phyloP scores from a whole-genome alignment of 2,888 invertebrate species.

The Tenodera sinensis region DNA sequence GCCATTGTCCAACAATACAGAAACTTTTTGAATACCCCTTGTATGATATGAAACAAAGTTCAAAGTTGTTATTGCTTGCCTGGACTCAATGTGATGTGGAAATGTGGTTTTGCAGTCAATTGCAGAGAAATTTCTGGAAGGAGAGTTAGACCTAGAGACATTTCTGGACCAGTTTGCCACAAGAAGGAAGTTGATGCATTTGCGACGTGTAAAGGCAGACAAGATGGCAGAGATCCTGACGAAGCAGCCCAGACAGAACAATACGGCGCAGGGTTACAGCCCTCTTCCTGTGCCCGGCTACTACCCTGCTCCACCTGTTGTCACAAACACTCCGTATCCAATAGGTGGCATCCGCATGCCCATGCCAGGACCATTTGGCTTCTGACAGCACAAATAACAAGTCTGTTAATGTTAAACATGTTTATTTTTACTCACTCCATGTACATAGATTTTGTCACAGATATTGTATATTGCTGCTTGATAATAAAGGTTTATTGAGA shows the following conservation, averaged over 20 bases:
- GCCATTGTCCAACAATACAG: too few species aligned
- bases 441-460: background rate
- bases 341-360: constrained; percentile 74
- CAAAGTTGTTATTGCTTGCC: too few species aligned
- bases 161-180: constrained; percentile 82
- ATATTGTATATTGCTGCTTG: background rate
- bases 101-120: constrained; percentile 47
- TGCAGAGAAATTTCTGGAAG: constrained; percentile 75
- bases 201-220: constrained; percentile 86
- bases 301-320: constrained; percentile 41
- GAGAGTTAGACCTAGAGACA: constrained; percentile 67
- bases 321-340: constrained; percentile 60
- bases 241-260: constrained; percentile 38
- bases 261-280: background rate
- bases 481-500: background rate
- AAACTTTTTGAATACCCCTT: too few species aligned
- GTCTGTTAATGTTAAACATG: background rate
- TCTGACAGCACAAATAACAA: background rate
- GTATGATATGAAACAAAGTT: too few species aligned
- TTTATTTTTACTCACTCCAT: background rate
- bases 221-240: constrained; percentile 62
- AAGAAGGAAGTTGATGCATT: constrained; percentile 71
- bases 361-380: constrained; percentile 52
- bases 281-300: background rate
- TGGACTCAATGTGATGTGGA: background rate